phyloP scores from a whole-genome alignment of 2,888 invertebrate species.

The Tachystola acroxantha region DNA sequence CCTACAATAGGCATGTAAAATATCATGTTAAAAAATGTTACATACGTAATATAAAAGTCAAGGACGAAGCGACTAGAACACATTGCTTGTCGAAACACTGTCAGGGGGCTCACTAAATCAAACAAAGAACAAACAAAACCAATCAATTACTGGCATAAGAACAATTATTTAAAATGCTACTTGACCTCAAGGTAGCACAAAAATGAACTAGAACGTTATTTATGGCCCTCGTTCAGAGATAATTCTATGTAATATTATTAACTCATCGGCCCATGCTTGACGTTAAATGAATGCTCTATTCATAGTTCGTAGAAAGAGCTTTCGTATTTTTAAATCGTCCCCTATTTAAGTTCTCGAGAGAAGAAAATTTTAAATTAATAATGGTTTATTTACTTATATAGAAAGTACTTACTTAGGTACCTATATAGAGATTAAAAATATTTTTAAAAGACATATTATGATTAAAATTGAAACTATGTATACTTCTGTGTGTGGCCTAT shows the following conservation, averaged over 20 bases:
- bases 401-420: no score
- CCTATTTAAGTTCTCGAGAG: no score
- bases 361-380: no score
- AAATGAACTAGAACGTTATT: slow-evolving; percentile 58
- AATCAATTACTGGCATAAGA: slow-evolving; percentile 53
- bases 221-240: slow-evolving; percentile 46
- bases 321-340: no score
- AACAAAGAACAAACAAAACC: slow-evolving; percentile 49
- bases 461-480: no score
- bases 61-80: slow-evolving; percentile 32
- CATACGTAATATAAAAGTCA: slow-evolving; percentile 19
- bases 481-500: no score
- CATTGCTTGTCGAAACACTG: slow-evolving; percentile 32
- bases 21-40: no score
- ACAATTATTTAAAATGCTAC: slow-evolving; percentile 50
- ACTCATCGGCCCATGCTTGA: slow-evolving; percentile 46
- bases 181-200: slow-evolving; percentile 57
- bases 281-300: slow-evolving; percentile 35
- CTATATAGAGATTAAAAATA: no score
- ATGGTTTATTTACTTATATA: no score
- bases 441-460: no score
- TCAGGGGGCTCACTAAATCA: slow-evolving; percentile 34
- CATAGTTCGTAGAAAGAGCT: slow-evolving; percentile 22
- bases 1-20: no score
- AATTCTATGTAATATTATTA: slow-evolving; percentile 55